phyloP scores from a whole-genome alignment of 2,888 invertebrate species.

The Coleophora deauratella region DNA sequence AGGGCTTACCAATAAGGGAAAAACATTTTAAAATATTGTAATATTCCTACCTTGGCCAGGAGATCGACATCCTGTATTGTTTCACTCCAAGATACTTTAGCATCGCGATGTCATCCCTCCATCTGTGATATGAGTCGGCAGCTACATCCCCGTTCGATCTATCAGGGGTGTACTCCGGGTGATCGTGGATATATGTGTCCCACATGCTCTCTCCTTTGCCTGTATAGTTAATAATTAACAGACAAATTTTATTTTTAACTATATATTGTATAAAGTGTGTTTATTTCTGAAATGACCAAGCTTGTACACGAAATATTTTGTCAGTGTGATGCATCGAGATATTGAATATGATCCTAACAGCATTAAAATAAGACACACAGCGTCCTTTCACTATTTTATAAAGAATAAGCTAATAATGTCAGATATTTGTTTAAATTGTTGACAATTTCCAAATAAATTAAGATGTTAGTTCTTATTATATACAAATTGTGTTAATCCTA shows the following conservation, averaged over 20 bases:
- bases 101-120: conserved; percentile 75
- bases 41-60: conserved; percentile 76
- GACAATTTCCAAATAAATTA: too few relatives aligned
- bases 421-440: too few relatives aligned
- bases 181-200: conserved; percentile 71
- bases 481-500: too few relatives aligned
- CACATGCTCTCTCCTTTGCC: conserved; percentile 79
- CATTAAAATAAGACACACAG: too few relatives aligned
- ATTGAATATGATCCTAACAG: not conserved
- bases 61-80: conserved; percentile 80
- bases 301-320: not conserved
- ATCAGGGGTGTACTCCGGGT: conserved; percentile 68
- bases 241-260: not conserved
- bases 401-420: too few relatives aligned
- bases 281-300: too few relatives aligned
- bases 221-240: conserved; percentile 20
- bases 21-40: too few relatives aligned
- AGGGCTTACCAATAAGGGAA: too few relatives aligned
- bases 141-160: conserved; percentile 77
- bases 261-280: not conserved
- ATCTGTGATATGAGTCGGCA: conserved; percentile 80
- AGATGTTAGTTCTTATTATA: too few relatives aligned
- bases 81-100: conserved; percentile 73
- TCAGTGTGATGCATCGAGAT: not conserved
- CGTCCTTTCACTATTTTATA: too few relatives aligned